phyloP scores from a whole-genome alignment of 2,113 vertebrate genomes.

The Peromyscus leucopus region DNA sequence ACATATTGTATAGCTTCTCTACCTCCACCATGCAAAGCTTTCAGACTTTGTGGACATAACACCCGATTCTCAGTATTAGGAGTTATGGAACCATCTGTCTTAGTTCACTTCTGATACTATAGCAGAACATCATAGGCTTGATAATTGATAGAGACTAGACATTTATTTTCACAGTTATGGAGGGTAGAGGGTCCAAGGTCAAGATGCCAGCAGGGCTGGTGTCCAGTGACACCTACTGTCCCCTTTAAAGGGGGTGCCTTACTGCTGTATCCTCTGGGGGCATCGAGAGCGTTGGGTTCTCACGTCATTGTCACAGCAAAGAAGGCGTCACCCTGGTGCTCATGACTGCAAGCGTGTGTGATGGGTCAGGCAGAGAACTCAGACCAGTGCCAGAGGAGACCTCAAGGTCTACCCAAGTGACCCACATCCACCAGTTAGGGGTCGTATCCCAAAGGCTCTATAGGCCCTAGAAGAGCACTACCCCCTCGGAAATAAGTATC shows the following conservation, averaged over 20 bases:
- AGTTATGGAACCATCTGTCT: neutral
- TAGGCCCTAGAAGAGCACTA: neutral
- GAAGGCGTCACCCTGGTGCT: neutral
- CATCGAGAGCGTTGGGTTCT: neutral
- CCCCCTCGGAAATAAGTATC: neutral
- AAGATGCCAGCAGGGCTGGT: neutral
- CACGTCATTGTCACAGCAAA: neutral
- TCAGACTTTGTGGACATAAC: neutral
- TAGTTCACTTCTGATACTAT: neutral
- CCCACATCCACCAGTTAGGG: neutral
- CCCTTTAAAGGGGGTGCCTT: neutral
- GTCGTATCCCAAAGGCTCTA: neutral
- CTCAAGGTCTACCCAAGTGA: neutral
- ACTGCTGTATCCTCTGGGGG: neutral
- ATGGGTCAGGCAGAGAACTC: neutral
- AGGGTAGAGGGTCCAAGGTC: neutral
- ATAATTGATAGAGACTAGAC: neutral
- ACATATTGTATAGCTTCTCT: neutral
- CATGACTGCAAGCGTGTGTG: neutral
- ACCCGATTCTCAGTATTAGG: neutral
- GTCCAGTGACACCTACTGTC: neutral
- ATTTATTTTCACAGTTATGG: neutral
- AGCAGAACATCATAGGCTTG: neutral
- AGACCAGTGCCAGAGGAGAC: neutral
- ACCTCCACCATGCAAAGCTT: neutral